Percentiles rank a stretch among this genome's conserved stretches.
Conservation (phyloP, 2,113 vertebrate genomes). For the Turdus rufiventris region DNA sequence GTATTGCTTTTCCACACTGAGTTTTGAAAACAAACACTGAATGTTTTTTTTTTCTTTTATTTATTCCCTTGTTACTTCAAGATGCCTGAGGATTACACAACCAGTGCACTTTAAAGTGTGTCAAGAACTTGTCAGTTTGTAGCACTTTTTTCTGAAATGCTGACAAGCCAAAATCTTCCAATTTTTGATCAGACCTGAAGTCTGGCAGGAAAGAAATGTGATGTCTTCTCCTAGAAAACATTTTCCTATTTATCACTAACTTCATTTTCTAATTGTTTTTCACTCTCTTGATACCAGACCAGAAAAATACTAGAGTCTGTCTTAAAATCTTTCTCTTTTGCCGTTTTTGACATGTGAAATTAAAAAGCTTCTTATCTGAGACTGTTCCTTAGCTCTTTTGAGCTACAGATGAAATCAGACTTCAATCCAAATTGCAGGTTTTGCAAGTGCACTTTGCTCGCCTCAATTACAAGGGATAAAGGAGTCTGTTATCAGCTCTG, state of each 20-base stretch:
- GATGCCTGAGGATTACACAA: neutral
- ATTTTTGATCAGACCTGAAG: neutral
- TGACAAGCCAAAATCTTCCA: neutral
- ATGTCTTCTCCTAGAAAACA: neutral
- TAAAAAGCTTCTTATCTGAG: neutral
- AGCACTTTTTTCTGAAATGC: conserved; percentile 12
- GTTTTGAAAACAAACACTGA: neutral
- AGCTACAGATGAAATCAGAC: neutral
- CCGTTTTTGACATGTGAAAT: neutral
- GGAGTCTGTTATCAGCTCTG: neutral
- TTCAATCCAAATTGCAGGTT: neutral
- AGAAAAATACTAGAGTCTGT: neutral
- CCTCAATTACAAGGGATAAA: neutral
- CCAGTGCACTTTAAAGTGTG: neutral
- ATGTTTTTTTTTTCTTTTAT: neutral
- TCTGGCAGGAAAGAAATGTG: neutral
- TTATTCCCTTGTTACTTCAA: neutral
- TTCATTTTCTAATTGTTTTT: neutral
- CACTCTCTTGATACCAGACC: neutral
- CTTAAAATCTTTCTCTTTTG: neutral
- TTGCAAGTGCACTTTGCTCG: neutral
- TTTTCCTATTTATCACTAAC: neutral
- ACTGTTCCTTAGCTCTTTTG: neutral
- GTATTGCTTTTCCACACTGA: neutral
- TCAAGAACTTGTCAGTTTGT: conserved; percentile 17